Conservation (phyloP, 2,113 vertebrate genomes). For the Chlamydotis undulata region DNA sequence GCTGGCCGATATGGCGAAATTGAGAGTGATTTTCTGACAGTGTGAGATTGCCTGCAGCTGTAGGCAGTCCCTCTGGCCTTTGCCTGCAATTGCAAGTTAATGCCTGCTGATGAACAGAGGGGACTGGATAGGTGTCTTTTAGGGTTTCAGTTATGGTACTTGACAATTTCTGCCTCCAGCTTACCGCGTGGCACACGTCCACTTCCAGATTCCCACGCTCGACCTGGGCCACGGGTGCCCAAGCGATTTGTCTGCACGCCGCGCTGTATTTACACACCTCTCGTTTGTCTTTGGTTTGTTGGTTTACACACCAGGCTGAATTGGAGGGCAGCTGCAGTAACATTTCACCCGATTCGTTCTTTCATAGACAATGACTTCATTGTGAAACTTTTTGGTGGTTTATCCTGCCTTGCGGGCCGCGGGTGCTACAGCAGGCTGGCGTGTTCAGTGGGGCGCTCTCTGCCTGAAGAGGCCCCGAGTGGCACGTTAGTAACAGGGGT, state of each 20-base stretch:
- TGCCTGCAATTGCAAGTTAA: neutral
- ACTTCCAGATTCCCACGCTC: neutral
- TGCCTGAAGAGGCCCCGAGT: neutral
- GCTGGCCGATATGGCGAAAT: neutral
- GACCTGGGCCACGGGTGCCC: neutral
- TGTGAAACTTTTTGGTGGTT: neutral
- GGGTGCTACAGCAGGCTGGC: neutral
- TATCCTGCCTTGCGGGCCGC: neutral
- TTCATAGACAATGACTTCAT: neutral
- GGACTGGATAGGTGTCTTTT: neutral
- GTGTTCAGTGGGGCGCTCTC: fast-evolving
- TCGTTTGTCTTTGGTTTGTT: neutral
- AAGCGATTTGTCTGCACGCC: neutral
- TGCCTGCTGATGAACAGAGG: neutral
- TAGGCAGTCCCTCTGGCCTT: neutral
- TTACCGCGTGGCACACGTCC: fast-evolving
- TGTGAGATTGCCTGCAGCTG: neutral
- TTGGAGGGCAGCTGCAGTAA: constrained; percentile 10
- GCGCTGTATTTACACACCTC: neutral
- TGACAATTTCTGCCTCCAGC: neutral
- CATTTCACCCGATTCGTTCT: neutral
- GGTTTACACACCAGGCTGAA: neutral
- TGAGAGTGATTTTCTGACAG: neutral
- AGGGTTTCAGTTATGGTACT: neutral
- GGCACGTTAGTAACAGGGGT: neutral